phyloP scores from a whole-genome alignment of 2,113 vertebrate genomes.

The Tonatia bakeri region DNA sequence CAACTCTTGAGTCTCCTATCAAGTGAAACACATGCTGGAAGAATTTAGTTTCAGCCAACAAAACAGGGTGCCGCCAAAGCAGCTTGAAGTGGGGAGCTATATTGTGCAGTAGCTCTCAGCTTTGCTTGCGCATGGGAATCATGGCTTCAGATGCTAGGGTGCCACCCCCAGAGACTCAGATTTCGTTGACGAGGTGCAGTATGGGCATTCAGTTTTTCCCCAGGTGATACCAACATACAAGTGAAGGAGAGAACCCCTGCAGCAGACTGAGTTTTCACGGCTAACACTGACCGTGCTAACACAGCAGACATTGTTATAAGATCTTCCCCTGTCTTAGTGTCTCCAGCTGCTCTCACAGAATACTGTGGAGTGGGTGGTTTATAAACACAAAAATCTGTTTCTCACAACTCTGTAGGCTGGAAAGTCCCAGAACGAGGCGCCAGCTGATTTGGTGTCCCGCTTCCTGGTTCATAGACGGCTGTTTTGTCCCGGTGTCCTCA shows the following conservation, averaged over 20 bases:
- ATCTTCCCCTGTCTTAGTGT: too few relatives aligned
- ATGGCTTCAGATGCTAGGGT: not conserved
- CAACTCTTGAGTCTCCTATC: too few relatives aligned
- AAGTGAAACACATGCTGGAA: not conserved
- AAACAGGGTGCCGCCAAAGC: not conserved
- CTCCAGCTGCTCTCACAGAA: not conserved
- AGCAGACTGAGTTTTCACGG: not conserved
- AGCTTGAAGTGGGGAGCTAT: not conserved
- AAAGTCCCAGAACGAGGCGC: not conserved
- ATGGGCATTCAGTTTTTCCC: not conserved
- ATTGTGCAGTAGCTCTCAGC: not conserved
- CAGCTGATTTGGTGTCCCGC: rapidly evolving
- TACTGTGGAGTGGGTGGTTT: not conserved
- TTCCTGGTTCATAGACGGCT: not conserved
- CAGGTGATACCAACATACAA: not conserved
- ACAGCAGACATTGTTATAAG: not conserved
- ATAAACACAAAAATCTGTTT: not conserved
- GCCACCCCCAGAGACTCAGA: not conserved
- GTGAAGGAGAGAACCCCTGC: not conserved
- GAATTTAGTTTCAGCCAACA: not conserved
- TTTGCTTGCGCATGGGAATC: not conserved
- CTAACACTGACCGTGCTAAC: not conserved
- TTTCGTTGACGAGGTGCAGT: not conserved
- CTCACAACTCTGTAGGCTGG: not conserved
- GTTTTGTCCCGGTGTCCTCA: not conserved